Evolutionary conservation across 2,797 vertebrate species (phyloP).

Genomic region (Gymnothorax javanicus): DNA sequence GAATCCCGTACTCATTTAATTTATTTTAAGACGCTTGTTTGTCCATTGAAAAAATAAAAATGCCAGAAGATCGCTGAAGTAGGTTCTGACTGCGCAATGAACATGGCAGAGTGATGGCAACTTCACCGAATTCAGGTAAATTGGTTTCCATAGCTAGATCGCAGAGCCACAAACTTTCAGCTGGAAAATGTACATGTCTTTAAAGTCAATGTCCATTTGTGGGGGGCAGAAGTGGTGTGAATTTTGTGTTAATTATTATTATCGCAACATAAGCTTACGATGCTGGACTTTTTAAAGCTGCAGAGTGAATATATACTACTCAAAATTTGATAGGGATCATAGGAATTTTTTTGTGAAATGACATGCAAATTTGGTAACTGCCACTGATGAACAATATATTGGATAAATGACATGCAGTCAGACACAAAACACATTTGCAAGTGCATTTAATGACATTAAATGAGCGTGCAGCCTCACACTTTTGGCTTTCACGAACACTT

Average conservation of each 20-base stretch:
- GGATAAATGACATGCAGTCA: no score
- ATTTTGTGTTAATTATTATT: conserved; percentile 47
- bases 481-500: no score
- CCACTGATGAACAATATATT: no score
- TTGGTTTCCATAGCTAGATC: conserved; percentile 65
- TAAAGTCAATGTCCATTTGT: conserved; percentile 57
- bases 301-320: no score
- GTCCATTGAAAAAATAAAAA: conserved; percentile 44
- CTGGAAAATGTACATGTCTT: conserved; percentile 62
- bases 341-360: no score
- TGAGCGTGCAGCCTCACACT: no score
- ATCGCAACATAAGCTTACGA: conserved; percentile 29
- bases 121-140: no score
- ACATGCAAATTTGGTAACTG: no score
- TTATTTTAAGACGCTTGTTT: conserved; percentile 3
- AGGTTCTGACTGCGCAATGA: conserved; percentile 73
- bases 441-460: no score
- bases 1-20: not conserved
- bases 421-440: no score
- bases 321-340: no score
- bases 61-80: conserved; percentile 53
- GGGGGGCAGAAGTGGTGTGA: conserved; percentile 22
- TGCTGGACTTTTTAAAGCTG: no score
- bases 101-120: conserved; percentile 70
- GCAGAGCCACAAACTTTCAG: conserved; percentile 63